Conservation (phyloP, 2,888 invertebrate species). For the Synergus laeviventris region DNA sequence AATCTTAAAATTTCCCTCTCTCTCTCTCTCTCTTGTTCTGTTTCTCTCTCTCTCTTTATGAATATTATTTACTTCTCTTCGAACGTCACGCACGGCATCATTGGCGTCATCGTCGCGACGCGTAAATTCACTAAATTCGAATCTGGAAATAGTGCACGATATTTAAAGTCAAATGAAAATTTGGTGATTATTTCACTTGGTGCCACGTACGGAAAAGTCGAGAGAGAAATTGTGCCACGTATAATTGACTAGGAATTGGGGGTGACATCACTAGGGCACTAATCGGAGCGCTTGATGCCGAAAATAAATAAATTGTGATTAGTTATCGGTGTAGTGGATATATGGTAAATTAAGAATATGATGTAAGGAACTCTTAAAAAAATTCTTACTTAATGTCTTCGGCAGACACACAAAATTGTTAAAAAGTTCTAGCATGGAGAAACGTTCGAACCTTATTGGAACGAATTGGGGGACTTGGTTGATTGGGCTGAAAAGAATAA, state of each 20-base stretch:
- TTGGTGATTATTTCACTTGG: neutral
- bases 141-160: neutral
- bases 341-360: neutral
- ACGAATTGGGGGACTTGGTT: slow-evolving; percentile 30
- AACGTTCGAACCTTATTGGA: slow-evolving; percentile 38
- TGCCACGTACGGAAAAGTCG: neutral
- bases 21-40: neutral
- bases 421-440: neutral
- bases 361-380: neutral
- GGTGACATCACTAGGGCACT: slow-evolving; percentile 7
- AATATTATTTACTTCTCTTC: neutral
- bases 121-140: neutral
- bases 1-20: neutral
- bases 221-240: neutral
- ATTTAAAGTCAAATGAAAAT: neutral
- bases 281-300: neutral
- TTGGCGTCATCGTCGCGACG: neutral
- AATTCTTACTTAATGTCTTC: neutral
- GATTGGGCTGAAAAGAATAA: slow-evolving; percentile 39
- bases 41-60: neutral
- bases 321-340: neutral
- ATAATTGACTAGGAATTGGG: neutral
- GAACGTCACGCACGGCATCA: neutral
- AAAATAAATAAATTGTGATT: neutral
- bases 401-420: neutral